These are phyloP conservation scores for Sinohyriopsis cumingii DNA, from an alignment of 2,888 invertebrate genomes.

Conservation along the genomic window DNA sequence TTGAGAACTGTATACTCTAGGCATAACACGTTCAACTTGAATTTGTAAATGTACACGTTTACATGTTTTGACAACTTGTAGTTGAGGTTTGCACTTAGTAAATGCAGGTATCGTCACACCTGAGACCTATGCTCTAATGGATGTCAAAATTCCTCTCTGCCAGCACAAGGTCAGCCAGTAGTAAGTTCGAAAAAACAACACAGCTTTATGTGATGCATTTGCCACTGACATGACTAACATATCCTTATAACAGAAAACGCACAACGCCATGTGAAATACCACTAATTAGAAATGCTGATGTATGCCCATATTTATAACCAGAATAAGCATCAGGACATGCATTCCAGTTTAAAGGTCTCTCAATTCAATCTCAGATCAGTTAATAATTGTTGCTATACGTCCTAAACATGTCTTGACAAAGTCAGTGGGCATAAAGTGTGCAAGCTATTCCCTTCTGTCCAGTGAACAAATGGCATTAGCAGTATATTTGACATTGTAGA, in stretches of 20 bases:
- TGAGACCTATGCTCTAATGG: slow-evolving; percentile 27
- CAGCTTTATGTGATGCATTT: slow-evolving; percentile 46
- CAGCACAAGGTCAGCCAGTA: slow-evolving; percentile 36
- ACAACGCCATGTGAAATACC: slow-evolving; percentile 46
- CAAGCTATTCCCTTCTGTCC: slow-evolving; percentile 25
- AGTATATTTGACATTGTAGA: slow-evolving; percentile 25
- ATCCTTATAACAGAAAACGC: slow-evolving; percentile 43
- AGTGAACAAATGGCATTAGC: slow-evolving; percentile 12
- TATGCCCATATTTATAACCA: slow-evolving; percentile 43
- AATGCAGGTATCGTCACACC: slow-evolving; percentile 39
- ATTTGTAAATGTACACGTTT: slow-evolving; percentile 34
- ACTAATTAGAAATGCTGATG: slow-evolving; percentile 47
- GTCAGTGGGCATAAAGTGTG: slow-evolving; percentile 21
- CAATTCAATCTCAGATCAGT: slow-evolving; percentile 34
- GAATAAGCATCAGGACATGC: slow-evolving; percentile 42
- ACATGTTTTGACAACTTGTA: slow-evolving; percentile 20
- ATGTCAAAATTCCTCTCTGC: slow-evolving; percentile 43
- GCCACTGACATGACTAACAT: slow-evolving; percentile 46
- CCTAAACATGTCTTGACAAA: slow-evolving; percentile 19
- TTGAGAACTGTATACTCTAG: slow-evolving; percentile 39
- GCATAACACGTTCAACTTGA: slow-evolving; percentile 38
- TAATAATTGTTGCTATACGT: slow-evolving; percentile 28
- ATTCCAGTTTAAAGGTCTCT: slow-evolving; percentile 26
- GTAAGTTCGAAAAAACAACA: slow-evolving; percentile 27
- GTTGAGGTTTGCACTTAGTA: slow-evolving; percentile 32